Percentiles rank a stretch among this genome's conserved stretches.
Evolutionary conservation across 2,113 vertebrate genomes (phyloP).

Genomic region (Leucosticte australis): DNA sequence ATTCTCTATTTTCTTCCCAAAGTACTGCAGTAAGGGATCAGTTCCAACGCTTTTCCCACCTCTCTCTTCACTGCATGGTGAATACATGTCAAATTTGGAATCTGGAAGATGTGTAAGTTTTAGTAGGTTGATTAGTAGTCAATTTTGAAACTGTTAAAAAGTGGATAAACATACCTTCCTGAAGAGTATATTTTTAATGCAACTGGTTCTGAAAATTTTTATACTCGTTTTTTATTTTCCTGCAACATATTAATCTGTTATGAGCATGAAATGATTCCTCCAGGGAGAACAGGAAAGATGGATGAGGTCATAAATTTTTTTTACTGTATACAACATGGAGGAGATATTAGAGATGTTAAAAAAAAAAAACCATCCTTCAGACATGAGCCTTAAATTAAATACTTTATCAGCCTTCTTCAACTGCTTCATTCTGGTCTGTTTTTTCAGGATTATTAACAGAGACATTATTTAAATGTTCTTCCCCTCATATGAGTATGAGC

Average conservation of each 20-base stretch:
- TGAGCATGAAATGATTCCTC: background rate
- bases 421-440: background rate
- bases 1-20: background rate
- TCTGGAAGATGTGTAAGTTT: background rate
- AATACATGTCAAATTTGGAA: background rate
- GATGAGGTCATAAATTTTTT: background rate
- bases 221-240: background rate
- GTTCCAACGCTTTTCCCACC: background rate
- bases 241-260: background rate
- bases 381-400: background rate
- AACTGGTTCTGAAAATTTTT: background rate
- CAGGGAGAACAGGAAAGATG: background rate
- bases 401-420: background rate
- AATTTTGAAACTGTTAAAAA: background rate
- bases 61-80: background rate
- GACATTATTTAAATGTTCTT: background rate
- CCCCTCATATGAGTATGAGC: background rate
- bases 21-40: background rate
- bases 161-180: background rate
- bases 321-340: background rate
- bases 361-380: background rate
- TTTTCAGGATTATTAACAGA: background rate
- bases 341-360: background rate
- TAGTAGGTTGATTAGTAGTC: background rate
- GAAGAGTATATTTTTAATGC: background rate